Conservation (phyloP, 53 echinoderm and acorn worm species). For the Glandiceps talaboti region DNA sequence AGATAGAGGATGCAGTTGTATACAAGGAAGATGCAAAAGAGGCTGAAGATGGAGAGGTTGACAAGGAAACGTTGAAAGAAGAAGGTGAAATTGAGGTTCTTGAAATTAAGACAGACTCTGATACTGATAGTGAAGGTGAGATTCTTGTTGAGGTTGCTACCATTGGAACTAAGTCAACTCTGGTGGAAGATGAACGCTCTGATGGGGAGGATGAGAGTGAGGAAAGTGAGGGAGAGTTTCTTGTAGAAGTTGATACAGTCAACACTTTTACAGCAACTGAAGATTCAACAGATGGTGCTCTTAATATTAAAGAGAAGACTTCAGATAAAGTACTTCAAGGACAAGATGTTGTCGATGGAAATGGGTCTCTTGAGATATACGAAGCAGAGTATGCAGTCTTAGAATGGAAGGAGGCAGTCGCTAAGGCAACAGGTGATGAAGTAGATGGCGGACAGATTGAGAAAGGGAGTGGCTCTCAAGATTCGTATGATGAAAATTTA, state of each 20-base stretch:
- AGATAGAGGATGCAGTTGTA: constrained; percentile 4
- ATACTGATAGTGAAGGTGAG: constrained; percentile 11
- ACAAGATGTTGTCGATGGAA: not conserved
- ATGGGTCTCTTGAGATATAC: not conserved
- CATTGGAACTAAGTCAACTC: not conserved
- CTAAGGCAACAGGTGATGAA: not conserved
- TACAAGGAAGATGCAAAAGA: constrained; percentile 16
- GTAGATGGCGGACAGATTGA: not conserved
- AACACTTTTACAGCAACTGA: too few relatives aligned
- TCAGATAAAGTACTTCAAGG: not conserved
- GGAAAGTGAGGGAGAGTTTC: constrained; percentile 6
- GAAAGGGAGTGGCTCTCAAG: not conserved
- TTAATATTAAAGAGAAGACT: not conserved
- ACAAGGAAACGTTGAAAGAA: not conserved
- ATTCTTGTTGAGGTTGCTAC: constrained; percentile 5
- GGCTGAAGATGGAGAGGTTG: constrained; percentile 18
- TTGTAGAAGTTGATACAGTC: constrained; percentile 9
- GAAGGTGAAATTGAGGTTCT: not conserved
- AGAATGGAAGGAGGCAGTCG: not conserved
- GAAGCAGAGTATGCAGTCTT: not conserved
- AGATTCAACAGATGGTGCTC: not conserved
- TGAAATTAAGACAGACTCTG: constrained; percentile 13
- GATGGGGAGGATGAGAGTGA: constrained; percentile 7
- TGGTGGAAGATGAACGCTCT: constrained; percentile 3
- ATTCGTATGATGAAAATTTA: not conserved